Conservation (phyloP, 2,113 vertebrate species). For the Rhabdomys dilectus region DNA sequence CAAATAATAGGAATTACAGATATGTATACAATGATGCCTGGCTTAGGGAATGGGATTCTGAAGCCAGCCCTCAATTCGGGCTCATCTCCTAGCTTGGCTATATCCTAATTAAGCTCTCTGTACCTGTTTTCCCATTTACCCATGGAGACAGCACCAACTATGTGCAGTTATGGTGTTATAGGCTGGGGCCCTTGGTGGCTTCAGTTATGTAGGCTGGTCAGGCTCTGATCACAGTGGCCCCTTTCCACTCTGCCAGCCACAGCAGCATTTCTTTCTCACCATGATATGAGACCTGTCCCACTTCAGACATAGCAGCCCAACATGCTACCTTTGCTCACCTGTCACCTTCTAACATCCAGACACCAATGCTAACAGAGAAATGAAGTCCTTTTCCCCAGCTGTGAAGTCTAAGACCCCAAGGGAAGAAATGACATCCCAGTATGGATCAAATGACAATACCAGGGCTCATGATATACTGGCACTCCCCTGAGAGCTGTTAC, state of each 20-base stretch:
- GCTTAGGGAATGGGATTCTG: not conserved
- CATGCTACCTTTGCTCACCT: not conserved
- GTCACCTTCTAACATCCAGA: not conserved
- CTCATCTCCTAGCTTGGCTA: not conserved
- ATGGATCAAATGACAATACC: not conserved
- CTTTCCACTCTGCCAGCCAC: not conserved
- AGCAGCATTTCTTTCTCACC: not conserved
- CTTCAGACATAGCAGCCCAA: not conserved
- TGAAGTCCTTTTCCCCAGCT: not conserved
- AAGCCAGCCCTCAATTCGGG: not conserved
- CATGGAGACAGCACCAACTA: not conserved
- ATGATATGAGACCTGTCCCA: not conserved
- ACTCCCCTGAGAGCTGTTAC: not conserved
- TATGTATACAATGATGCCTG: not conserved
- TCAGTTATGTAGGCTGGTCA: not conserved
- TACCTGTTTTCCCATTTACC: not conserved
- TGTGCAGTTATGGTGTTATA: not conserved
- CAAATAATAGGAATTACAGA: not conserved
- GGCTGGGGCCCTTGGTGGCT: not conserved
- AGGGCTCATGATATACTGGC: accelerated
- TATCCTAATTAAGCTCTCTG: not conserved
- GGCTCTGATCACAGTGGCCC: not conserved
- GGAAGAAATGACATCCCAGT: not conserved
- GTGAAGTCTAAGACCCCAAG: constrained; percentile 23
- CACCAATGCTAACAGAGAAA: not conserved